Conservation (phyloP, 2,113 vertebrate genomes). For the Boulengeromyrus knoepffleri region DNA sequence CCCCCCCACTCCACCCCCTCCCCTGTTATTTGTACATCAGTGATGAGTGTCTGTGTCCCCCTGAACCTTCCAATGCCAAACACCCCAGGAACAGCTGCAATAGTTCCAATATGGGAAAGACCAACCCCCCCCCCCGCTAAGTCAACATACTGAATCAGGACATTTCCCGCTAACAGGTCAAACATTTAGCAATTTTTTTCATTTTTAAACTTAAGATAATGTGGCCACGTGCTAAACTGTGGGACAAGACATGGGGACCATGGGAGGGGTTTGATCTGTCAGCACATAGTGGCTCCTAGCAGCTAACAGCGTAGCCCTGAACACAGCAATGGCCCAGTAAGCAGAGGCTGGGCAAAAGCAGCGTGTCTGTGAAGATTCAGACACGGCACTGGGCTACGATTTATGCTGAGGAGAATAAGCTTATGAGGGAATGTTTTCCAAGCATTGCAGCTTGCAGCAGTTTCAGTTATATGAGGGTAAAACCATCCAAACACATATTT, state of each 20-base stretch:
- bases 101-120: not conserved
- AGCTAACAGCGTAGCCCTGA: slow-evolving; percentile 34
- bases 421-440: slow-evolving; percentile 52
- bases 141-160: not conserved
- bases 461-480: slow-evolving; percentile 52
- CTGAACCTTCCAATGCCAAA: not conserved
- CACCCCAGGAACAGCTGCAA: not conserved
- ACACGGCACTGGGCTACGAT: slow-evolving; percentile 55
- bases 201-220: not conserved
- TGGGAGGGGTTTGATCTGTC: slow-evolving; percentile 48
- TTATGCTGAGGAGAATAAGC: slow-evolving; percentile 49
- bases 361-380: slow-evolving; percentile 67
- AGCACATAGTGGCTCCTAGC: slow-evolving; percentile 49
- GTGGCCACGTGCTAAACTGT: not conserved
- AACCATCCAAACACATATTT: slow-evolving; percentile 58
- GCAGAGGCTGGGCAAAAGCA: slow-evolving; percentile 59
- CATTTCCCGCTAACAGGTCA: not conserved
- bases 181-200: not conserved
- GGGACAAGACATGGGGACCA: slow-evolving; percentile 28
- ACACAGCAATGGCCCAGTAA: slow-evolving; percentile 37
- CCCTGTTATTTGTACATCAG: not conserved
- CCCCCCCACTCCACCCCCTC: not conserved
- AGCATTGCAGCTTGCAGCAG: slow-evolving; percentile 58
- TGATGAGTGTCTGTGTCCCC: not conserved
- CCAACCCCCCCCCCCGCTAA: not conserved